These are phyloP conservation scores for Nettapus auritus DNA, from an alignment of 2,113 vertebrate species.

Conservation along the genomic window DNA sequence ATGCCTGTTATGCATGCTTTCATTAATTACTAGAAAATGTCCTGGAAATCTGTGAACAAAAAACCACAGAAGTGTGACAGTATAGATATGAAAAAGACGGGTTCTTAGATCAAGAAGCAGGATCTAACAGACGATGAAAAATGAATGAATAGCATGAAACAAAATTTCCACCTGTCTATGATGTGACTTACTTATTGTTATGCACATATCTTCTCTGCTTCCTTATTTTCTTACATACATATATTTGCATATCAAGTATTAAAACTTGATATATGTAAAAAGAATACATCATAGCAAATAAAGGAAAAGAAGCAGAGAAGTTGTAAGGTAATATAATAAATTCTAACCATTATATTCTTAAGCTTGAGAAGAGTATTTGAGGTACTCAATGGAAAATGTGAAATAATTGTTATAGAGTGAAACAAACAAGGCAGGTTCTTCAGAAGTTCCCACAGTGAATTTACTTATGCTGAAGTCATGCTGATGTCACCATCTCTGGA, in stretches of 20 bases:
- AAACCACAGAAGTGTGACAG: neutral
- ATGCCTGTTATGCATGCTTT: neutral
- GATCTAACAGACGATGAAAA: neutral
- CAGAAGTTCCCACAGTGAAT: neutral
- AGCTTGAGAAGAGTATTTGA: neutral
- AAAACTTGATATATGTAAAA: neutral
- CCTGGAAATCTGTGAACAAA: neutral
- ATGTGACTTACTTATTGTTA: neutral
- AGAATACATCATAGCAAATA: neutral
- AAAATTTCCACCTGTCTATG: neutral
- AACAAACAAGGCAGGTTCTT: neutral
- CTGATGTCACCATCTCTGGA: neutral
- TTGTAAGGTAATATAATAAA: neutral
- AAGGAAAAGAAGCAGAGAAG: neutral
- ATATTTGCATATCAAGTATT: neutral
- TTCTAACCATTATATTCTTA: neutral
- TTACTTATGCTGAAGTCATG: neutral
- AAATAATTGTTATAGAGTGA: neutral
- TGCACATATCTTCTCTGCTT: neutral
- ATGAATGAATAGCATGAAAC: neutral
- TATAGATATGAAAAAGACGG: neutral
- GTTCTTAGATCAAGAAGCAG: neutral
- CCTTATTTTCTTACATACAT: neutral
- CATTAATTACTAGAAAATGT: neutral
- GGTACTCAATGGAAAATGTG: neutral